A percentile compares a stretch with the other conserved stretches of the same genome.
Conservation (phyloP, 2,113 vertebrate species). For the Triplophysa dalaica region DNA sequence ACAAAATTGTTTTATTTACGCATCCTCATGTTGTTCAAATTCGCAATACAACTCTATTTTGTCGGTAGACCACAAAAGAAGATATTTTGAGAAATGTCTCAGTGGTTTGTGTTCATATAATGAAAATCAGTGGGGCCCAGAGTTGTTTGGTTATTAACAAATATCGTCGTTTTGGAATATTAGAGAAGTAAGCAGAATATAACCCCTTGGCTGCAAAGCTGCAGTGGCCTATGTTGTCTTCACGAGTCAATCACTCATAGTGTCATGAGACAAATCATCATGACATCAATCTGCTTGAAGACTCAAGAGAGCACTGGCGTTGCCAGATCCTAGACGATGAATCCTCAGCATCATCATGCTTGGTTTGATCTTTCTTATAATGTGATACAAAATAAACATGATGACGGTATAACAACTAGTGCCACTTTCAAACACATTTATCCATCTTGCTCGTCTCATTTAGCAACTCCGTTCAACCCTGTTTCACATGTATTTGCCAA, state of each 20-base stretch:
- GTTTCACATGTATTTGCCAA: no score
- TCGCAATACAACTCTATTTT: no score
- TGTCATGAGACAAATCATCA: conserved; percentile 19
- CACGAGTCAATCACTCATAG: conserved; percentile 20
- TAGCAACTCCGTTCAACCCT: no score
- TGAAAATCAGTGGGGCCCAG: no score
- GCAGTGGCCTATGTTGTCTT: conserved; percentile 1
- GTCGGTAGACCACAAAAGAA: no score
- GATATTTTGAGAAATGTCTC: no score
- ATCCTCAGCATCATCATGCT: conserved; percentile 11
- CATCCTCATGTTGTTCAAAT: not conserved
- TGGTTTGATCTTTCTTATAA: not conserved
- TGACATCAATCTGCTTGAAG: conserved; percentile 28
- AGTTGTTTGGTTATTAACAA: no score
- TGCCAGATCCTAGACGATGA: conserved; percentile 16
- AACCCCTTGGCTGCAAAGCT: not conserved
- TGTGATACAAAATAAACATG: not conserved
- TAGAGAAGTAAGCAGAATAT: not conserved
- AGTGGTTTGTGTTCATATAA: no score
- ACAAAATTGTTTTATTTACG: not conserved
- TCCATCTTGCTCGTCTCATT: no score
- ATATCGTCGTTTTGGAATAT: not conserved
- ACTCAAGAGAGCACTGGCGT: not conserved
- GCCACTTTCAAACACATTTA: not conserved
- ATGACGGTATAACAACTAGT: not conserved